phyloP scores from a whole-genome alignment of 2,888 invertebrate species.

The Salticus scenicus region DNA sequence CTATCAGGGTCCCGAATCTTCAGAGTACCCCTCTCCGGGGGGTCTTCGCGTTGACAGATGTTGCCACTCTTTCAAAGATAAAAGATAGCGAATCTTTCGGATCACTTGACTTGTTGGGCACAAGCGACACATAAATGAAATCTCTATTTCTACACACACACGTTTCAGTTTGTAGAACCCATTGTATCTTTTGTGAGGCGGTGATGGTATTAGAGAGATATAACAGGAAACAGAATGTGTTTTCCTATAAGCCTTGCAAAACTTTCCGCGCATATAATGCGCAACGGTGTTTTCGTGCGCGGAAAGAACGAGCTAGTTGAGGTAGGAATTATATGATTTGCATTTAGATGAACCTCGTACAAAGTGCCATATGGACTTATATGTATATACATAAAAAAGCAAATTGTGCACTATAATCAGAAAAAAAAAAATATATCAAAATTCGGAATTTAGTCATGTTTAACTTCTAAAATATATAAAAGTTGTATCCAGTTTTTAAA shows the following conservation, averaged over 20 bases:
- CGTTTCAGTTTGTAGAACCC: not conserved
- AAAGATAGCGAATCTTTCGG: constrained; percentile 56
- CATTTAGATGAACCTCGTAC: not conserved
- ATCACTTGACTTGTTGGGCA: constrained; percentile 27
- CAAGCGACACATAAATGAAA: constrained; percentile 27
- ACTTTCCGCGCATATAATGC: not conserved
- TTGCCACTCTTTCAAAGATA: constrained; percentile 35
- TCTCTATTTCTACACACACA: constrained; percentile 4
- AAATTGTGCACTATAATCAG: too few relatives aligned
- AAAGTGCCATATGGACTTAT: not conserved
- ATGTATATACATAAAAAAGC: too few relatives aligned
- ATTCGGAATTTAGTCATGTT: too few relatives aligned
- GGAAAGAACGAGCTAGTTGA: not conserved
- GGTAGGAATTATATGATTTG: not conserved
- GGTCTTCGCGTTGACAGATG: constrained; percentile 52
- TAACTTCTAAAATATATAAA: too few relatives aligned
- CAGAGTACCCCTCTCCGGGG: constrained; percentile 24
- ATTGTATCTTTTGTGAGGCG: constrained; percentile 1
- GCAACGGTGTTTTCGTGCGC: not conserved
- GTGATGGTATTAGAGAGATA: not conserved
- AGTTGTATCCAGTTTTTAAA: too few relatives aligned
- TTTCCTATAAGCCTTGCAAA: not conserved
- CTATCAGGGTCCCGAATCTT: constrained; percentile 54
- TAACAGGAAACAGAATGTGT: not conserved
- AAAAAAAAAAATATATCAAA: too few relatives aligned